These are phyloP conservation scores for Syritta pipiens DNA, from an alignment of 2,888 invertebrate species.

Conservation along the genomic window DNA sequence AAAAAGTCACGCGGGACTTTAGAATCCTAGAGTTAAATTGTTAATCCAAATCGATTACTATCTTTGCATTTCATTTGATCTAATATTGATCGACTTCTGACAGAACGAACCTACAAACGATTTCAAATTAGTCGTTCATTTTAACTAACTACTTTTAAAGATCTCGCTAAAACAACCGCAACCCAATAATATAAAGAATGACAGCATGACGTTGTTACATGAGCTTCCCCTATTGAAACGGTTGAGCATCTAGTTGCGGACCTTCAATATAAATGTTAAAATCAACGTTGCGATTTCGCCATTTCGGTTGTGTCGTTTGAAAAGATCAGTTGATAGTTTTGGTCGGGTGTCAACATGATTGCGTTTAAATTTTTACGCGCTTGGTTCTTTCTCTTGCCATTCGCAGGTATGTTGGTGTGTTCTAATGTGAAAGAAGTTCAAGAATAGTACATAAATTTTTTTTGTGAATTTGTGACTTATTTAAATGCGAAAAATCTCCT, in stretches of 20 bases:
- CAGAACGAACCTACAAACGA: too few relatives aligned
- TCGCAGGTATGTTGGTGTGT: conserved; percentile 48
- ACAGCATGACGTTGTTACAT: background rate
- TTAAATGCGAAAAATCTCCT: background rate
- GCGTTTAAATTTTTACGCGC: conserved; percentile 32
- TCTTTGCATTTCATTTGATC: too few relatives aligned
- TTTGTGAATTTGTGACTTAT: too few relatives aligned
- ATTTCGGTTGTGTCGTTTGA: conserved; percentile 23
- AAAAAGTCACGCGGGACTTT: too few relatives aligned
- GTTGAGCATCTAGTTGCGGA: background rate
- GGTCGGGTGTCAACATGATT: conserved; percentile 14
- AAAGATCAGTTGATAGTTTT: conserved; percentile 14
- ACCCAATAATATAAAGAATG: background rate
- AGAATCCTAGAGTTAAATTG: too few relatives aligned
- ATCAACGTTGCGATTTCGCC: background rate
- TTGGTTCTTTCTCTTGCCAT: conserved; percentile 45
- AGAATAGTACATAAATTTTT: too few relatives aligned
- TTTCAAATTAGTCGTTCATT: background rate
- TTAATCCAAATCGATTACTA: too few relatives aligned
- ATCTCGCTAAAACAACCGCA: background rate
- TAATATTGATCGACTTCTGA: too few relatives aligned
- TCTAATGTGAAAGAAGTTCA: too few relatives aligned
- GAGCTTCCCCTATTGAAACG: conserved; percentile 4
- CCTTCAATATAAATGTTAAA: conserved; percentile 16
- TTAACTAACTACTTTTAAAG: background rate